Conservation (phyloP, 2,888 invertebrate genomes). For the Tiphia femorata region DNA sequence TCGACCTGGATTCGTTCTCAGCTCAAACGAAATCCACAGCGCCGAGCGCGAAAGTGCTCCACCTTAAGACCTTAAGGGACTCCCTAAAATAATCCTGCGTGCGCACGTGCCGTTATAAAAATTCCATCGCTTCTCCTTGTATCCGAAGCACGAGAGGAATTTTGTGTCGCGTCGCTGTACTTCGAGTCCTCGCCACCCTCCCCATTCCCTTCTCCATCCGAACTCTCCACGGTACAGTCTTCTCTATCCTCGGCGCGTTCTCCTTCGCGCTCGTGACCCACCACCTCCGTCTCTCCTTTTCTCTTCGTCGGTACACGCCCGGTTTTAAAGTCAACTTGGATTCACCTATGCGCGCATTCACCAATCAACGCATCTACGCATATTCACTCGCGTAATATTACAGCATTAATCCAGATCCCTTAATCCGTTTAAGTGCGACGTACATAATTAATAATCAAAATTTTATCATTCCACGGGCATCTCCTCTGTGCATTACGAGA, state of each 20-base stretch:
- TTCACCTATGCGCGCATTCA: no score
- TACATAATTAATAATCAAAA: no score
- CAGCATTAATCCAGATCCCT: no score
- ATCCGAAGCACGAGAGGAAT: constrained; percentile 17
- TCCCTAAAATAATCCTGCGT: constrained; percentile 21
- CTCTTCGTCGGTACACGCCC: neutral
- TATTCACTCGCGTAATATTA: neutral
- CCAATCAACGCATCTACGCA: no score
- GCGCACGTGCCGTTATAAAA: constrained; percentile 26
- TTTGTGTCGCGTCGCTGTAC: constrained; percentile 12
- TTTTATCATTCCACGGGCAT: no score
- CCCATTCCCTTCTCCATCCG: constrained; percentile 8
- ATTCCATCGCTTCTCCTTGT: constrained; percentile 16
- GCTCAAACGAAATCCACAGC: neutral
- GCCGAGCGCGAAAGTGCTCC: neutral
- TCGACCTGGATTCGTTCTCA: neutral
- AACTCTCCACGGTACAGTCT: no score
- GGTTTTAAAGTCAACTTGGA: no score
- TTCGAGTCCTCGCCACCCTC: constrained; percentile 1
- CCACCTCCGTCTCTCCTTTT: no score
- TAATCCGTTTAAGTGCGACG: no score
- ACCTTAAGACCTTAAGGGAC: constrained; percentile 7
- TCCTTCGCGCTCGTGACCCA: no score
- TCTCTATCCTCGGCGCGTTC: no score
- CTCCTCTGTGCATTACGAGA: no score